Evolutionary conservation across 2,888 invertebrate species (phyloP), one percentile per base, ranked within the genome.

Genomic region (Drosophila seclusa): DNA sequence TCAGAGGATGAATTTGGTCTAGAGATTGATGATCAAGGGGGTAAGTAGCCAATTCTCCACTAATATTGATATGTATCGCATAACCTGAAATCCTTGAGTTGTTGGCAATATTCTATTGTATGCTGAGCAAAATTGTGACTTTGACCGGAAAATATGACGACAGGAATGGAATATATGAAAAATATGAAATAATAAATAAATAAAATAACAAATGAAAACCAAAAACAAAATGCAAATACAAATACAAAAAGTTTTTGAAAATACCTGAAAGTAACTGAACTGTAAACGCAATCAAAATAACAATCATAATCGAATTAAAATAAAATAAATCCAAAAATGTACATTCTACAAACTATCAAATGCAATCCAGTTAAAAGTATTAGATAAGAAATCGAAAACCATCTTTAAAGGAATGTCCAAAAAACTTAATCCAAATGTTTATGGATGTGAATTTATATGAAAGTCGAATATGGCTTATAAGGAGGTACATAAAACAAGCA

Each of bases 1-100:
- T 89, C 91, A 3, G 91, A 90, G 36, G 92, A 90, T 73, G 92
- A 92, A 73, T 83, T 89, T 52, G 92, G 92, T 13, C 65, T 92
- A 66, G 92, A 92, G 72, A 85, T 91, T 10, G 90, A 83, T 68
- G 92, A 92, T 63, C 87, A 83, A 11, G 83, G 80, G 48, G 92
- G 92, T 92, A 83, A 92, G 92, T 90, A 40, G 21, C 7, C 24
- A 5, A 38, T 5, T 13, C 16, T 31, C 0, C 13, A 31, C 6
- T 18, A 24, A 40, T 24, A 48, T 69, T 50, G 32, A 69, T 58
- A 60, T 45, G n/a, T 53, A 57, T 18, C 38, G 16, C 13, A 10
- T n/a, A 11, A 38, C 1, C 13, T 18, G 7, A 11, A 63, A 27
- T 10, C 13, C 45, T 57, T n/a, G 21, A 48, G 16, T 63, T 68